Evolutionary conservation across 2,797 vertebrate genomes (phyloP), one percentile per base, ranked within the genome.

Genomic region (Rhabdomys pumilio): DNA sequence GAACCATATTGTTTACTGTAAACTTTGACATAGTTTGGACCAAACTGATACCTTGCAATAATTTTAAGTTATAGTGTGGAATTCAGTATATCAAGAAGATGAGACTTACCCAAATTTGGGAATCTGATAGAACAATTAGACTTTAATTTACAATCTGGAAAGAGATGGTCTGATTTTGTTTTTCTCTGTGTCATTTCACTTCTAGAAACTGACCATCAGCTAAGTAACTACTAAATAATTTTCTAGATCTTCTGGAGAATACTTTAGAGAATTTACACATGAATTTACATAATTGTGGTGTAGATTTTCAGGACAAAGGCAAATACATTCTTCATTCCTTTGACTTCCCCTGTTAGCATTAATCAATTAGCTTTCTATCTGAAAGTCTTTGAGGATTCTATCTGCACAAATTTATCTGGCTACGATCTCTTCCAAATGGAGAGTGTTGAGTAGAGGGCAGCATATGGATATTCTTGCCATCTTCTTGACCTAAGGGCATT

Each of bases 211-310:
- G 34, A 50, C 17, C 26, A 57, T 34, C 4, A 34, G 6, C 67
- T 69, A 50, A 80, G 72, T 87, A 69, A 95, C 29, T 14, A 63
- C 44, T 55, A 55, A 53, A 91, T 96, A 10, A 77, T 65, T 94
- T 92, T 29, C n/a, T 80, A 0, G 50, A 22, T 76, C 10, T 76
- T 72, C 19, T 53, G 89, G 31, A 83, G 13, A 90, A 72, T 89
- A 44, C 8, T 65, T 53, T 85, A 55, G 57, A 61, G 38, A 93
- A 77, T 85, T 65, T 41, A 6, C 31, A 57, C 38, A 15, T 34
- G 73, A 57, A 29, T 72, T 93, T 93, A 61, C 29, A 13, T 69
- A 86, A 29, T 41, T 82, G 7, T 86, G 29, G 20, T 94, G 2
- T 6, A 80, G 12, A 3, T 90, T 90, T 38, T 91, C 61, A 87